These are phyloP conservation scores for Baccha elongata DNA, from an alignment of 2,888 invertebrate species.

Conservation along the genomic window DNA sequence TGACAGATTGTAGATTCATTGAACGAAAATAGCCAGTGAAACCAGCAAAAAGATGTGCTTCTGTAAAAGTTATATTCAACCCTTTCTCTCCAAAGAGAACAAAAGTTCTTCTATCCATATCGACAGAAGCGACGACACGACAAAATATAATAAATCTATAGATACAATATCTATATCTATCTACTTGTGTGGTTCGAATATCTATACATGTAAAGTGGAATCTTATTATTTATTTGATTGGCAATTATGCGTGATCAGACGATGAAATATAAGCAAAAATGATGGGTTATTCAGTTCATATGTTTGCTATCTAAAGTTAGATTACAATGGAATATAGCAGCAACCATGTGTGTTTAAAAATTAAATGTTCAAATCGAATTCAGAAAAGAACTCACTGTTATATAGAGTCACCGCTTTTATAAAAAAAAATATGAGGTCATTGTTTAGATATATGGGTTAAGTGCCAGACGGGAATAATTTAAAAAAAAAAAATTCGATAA, in stretches of 20 bases:
- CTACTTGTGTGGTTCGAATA: conserved; percentile 5
- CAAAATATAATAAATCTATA: conserved; percentile 17
- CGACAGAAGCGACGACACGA: conserved; percentile 6
- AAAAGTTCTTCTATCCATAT: background rate
- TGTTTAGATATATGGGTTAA: conserved; percentile 54
- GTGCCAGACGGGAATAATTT: conserved; percentile 53
- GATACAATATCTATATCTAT: conserved; percentile 17
- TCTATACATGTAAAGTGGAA: background rate
- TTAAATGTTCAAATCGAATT: conserved; percentile 25
- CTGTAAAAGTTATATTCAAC: conserved; percentile 6
- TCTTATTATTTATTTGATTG: conserved; percentile 25
- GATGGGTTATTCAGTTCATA: background rate
- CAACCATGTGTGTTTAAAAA: conserved; percentile 52
- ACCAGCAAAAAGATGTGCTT: background rate
- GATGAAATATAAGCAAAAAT: conserved; percentile 46
- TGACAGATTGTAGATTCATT: conserved; percentile 46
- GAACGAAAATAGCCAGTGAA: conserved; percentile 41
- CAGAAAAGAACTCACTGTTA: background rate
- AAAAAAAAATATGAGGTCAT: conserved; percentile 65
- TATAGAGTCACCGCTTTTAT: conserved; percentile 1
- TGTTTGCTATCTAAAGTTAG: conserved; percentile 1
- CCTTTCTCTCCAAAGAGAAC: background rate
- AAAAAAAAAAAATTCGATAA: conserved; percentile 12
- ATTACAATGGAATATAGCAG: conserved; percentile 34
- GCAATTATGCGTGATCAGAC: conserved; percentile 57